Conservation (phyloP, 2,888 invertebrate genomes). For the Tenthredo mesomela region DNA sequence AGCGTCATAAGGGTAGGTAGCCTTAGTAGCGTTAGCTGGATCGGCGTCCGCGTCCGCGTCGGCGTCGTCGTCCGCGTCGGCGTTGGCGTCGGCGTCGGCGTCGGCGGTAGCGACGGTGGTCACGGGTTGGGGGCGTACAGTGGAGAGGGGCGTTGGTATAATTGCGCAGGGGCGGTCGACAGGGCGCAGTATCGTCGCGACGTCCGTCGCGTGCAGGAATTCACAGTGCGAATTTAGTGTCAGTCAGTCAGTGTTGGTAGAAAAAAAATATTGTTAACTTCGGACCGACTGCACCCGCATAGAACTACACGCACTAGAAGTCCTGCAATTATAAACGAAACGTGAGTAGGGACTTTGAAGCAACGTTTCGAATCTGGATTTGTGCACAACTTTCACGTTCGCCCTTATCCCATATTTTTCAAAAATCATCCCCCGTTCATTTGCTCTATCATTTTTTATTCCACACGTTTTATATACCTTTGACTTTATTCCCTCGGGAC, state of each 20-base stretch:
- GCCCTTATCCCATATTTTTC: not conserved
- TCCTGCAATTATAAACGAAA: conserved; percentile 30
- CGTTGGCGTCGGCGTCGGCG: conserved; percentile 36
- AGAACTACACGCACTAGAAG: conserved; percentile 27
- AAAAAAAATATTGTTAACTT: not conserved
- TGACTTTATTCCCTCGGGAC: not conserved
- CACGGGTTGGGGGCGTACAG: conserved; percentile 55
- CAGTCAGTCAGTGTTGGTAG: conserved; percentile 27
- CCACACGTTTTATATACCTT: not conserved
- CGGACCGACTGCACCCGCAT: conserved; percentile 10
- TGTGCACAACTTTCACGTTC: not conserved
- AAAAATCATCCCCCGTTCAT: not conserved
- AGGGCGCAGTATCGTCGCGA: conserved; percentile 78
- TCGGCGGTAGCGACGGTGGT: conserved; percentile 40
- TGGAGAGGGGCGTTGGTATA: conserved; percentile 76
- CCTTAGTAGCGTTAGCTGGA: conserved; percentile 56
- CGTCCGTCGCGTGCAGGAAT: conserved; percentile 74
- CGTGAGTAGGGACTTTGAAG: conserved; percentile 47
- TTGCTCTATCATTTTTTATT: not conserved
- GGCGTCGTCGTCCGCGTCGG: not conserved
- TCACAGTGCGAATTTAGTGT: conserved; percentile 56
- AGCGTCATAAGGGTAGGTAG: conserved; percentile 24
- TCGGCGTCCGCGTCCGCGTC: conserved; percentile 26
- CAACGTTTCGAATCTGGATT: conserved; percentile 10
- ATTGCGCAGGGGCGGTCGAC: conserved; percentile 77